Evolutionary conservation across 2,888 invertebrate genomes (phyloP), one percentile per base, ranked within the genome.

Genomic region (Lasioglossum calceatum): DNA sequence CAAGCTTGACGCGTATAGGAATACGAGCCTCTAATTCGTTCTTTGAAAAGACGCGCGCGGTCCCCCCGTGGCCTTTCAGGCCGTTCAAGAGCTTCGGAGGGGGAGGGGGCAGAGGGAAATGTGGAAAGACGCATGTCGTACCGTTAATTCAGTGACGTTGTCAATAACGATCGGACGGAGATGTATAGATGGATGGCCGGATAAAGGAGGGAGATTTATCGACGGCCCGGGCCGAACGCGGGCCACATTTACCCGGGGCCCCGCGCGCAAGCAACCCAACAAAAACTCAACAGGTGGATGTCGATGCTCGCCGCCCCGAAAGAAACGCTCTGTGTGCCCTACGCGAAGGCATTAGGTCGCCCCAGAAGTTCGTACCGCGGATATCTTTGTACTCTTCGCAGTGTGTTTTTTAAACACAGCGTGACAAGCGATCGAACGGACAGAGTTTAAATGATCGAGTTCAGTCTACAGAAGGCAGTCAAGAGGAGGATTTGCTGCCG

Each of bases 121-220:
- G 82, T 83, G 79, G 75, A 82, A 83, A 78, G 86, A 86, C 50
- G 42, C 42, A 39, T 75, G 61, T 44, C 84, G 85, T 89, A 89
- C 91, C 91, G 91, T 91, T 91, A 91, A 91, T 87, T 87, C 88
- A 84, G 82, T 85, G 91, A 89, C 87, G 88, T 73, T 89, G 89
- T 91, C 91, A 91, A 89, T 91, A 89, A 89, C 85, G 88, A 91
- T 91, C 89, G 86, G 87, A 54, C 75, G 82, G 61, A 81, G 89
- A 88, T 87, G 71, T 81, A 81, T 81, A 88, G 88, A 91, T 86
- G 82, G 82, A 77, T 79, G 84, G 74, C 36, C 67, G 85, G 88
- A 91, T 91, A 91, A 91, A 87, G 79, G 85, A 79, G 85, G 50
- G 85, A 91, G 91, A 91, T 91, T 89, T 89, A 91, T 91, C 91